Evolutionary conservation across 1,140 invertebrate species (phyloP), one percentile per base, ranked within the genome.

Genomic region (Manduca sexta): DNA sequence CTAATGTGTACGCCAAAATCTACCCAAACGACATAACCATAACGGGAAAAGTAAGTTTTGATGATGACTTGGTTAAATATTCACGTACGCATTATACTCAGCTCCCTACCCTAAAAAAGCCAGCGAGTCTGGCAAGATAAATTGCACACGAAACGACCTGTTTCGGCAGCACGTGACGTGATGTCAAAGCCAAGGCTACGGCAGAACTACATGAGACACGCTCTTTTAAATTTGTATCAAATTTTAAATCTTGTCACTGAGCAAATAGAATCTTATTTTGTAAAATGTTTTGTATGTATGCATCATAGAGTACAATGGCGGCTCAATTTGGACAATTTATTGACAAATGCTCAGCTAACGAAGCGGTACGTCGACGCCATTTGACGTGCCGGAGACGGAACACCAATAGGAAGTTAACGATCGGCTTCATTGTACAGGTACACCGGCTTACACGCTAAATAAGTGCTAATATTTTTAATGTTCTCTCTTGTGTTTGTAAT

Each of bases 261-360:
- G 21, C 8, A 26, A 26, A 26, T 26, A 26, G 21, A 26, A 26
- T 8, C 1, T 26, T 3, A 26, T 5, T 26, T 26, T 26, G 21
- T 5, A 26, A 26, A 26, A 26, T 26, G 21, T 3, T 26, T 47
- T 51, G n/a, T n/a, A n/a, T 52, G 34, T 40, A 39, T 33, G 21
- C 17, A 40, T 18, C 33, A 51, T 51, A 34, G 21, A 12, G 43
- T 40, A 18, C 16, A 35, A 10, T 17, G 15, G 69, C 62, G 66
- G 69, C 51, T 52, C 45, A 55, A 59, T 74, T 69, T 60, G 58
- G 63, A 69, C 73, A 76, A 79, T 79, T 76, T 77, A 70, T 75
- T 75, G 72, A 77, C 76, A 80, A 80, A 80, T 80, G 72, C 67
- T 69, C 51, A 45, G 59, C 70, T 80, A 77, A 80, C 70, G 76